Evolutionary conservation across 2,797 vertebrate species (phyloP).

Genomic region (Phataginus tetradactyla): DNA sequence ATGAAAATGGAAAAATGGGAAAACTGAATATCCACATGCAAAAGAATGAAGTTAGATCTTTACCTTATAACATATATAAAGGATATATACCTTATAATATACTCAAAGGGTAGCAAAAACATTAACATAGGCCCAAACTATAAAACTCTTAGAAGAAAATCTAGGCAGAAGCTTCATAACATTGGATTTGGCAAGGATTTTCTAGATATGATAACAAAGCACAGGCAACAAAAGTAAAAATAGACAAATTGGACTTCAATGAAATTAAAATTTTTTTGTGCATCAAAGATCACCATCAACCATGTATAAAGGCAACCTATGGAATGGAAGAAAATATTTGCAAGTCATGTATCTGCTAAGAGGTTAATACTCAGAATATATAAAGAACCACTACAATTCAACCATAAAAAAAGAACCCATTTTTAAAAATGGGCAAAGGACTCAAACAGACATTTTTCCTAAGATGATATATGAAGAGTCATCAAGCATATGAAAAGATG

Average conservation of each 20-base stretch:
- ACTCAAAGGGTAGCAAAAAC: background rate
- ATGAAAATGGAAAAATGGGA: background rate
- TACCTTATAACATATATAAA: background rate
- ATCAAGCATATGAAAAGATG: background rate
- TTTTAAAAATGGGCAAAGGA: background rate
- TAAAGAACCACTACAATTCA: background rate
- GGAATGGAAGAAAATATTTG: background rate
- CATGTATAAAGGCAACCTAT: background rate
- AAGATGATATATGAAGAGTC: background rate
- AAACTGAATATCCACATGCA: background rate
- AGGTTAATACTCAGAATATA: background rate
- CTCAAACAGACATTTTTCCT: background rate
- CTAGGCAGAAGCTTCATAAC: background rate
- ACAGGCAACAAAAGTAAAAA: background rate
- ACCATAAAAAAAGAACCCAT: background rate
- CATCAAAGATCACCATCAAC: background rate
- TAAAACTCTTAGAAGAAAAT: background rate
- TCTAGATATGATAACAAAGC: background rate
- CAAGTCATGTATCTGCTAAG: background rate
- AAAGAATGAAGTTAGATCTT: background rate
- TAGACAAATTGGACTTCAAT: background rate
- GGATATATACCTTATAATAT: background rate
- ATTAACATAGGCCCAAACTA: background rate
- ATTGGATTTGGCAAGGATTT: background rate
- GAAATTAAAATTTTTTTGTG: background rate